Base-by-base conservation (phyloP, 2,888 invertebrate species). In the Crioceris asparagi region DNA sequence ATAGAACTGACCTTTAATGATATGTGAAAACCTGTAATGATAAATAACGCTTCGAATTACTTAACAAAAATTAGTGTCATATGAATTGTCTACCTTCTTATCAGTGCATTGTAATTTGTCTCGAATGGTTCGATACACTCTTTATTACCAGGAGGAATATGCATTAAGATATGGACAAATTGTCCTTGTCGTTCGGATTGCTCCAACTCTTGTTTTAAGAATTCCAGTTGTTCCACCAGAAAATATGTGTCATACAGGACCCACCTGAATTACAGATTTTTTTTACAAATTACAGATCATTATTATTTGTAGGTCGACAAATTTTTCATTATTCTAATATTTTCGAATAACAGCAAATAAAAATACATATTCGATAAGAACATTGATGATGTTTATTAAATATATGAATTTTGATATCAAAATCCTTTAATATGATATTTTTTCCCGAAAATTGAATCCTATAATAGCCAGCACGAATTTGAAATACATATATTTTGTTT, bases 151-250 rank as follows among this genome's bases (percentile, higher is more conserved):
- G 84, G 75, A 0, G 88, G 87, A 31, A 92, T 76, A 54, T 94
- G 93, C 0, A 79, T 74, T 17, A 93, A 62, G 31, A 94, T 79
- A 54, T 92, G 91, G 0, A 93, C 93, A 54, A 48, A 50, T 56
- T 90, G 86, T 0, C 72, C 72, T 2, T 72, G 71, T 27, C 62
- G 54, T 60, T 94, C 60, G 3, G 60, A 58, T 32, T 50, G 41
- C 16, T 36, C 29, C 19, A 61, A 42, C 26, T 53, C 51, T 4
- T 49, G 39, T 17, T 81, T 73, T 26, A 94, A 61, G 90, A 92
- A 94, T 35, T 78, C 72, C 36, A 94, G 66, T 59, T 91, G 85
- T 8, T 69, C 75, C 43, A 77, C 75, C 1, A 83, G 77, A 54
- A 86, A 85, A 11, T 64, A 58, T 2, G 82, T 79, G 49, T 85